These are phyloP conservation scores for Rhegmatorhina hoffmannsi DNA, from an alignment of 2,113 vertebrate genomes.

Conservation along the genomic window DNA sequence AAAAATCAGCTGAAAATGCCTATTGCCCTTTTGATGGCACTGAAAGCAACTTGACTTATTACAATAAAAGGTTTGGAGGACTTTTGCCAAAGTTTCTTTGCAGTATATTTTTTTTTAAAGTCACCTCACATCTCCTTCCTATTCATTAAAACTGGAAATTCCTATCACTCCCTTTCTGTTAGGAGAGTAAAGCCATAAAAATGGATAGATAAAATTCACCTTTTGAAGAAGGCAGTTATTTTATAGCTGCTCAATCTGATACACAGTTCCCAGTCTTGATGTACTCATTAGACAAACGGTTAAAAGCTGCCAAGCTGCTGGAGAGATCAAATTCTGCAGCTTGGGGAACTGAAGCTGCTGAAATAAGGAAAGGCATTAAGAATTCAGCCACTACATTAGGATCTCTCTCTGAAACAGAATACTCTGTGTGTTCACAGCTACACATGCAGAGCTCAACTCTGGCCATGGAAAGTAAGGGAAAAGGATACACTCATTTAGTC, in stretches of 20 bases:
- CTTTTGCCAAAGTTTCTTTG: not conserved
- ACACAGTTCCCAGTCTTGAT: not conserved
- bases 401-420: conserved; percentile 26
- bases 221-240: not conserved
- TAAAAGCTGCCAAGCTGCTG: conserved; percentile 3
- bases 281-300: conserved; percentile 36
- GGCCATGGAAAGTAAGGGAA: not conserved
- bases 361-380: not conserved
- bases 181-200: not conserved
- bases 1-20: not conserved
- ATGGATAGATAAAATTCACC: not conserved
- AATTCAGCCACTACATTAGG: conserved; percentile 8
- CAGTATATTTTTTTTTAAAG: not conserved
- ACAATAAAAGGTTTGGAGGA: not conserved
- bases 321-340: conserved; percentile 7
- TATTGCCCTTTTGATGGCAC: not conserved
- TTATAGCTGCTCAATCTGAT: not conserved
- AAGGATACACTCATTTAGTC: not conserved
- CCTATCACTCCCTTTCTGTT: not conserved
- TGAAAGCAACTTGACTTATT: not conserved
- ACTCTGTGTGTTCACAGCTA: conserved; percentile 2
- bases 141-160: conserved; percentile 10
- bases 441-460: not conserved
- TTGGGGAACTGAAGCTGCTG: not conserved
- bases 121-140: not conserved